Evolutionary conservation across 2,888 invertebrate species (phyloP).

Genomic region (Myopa tessellatipennis): DNA sequence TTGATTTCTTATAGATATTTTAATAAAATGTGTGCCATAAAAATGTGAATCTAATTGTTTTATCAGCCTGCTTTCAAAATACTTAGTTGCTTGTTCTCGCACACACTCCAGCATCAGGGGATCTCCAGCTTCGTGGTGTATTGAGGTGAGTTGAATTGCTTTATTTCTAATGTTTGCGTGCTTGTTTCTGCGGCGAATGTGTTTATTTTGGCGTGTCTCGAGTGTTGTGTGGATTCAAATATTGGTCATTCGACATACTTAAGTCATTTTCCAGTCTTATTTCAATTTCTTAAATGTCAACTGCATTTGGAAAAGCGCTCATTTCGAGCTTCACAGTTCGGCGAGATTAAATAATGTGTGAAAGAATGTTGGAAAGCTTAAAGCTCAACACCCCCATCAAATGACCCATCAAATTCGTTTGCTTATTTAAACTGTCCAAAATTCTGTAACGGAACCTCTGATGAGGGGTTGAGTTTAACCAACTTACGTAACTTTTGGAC

Average conservation of each 20-base stretch:
- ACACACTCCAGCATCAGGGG: too few relatives aligned
- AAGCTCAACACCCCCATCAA: not conserved
- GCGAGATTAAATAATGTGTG: not conserved
- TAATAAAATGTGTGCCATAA: not conserved
- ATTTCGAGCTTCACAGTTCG: not conserved
- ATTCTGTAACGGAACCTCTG: too few relatives aligned
- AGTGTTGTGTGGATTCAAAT: not conserved
- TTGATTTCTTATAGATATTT: not conserved
- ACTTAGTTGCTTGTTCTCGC: not conserved
- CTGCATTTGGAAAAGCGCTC: not conserved
- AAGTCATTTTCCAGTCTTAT: not conserved
- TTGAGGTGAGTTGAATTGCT: not conserved
- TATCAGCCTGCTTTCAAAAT: not conserved
- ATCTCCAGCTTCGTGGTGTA: too few relatives aligned
- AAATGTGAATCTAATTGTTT: not conserved
- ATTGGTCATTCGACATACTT: slow-evolving; percentile 25
- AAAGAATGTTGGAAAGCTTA: too few relatives aligned
- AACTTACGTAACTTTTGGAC: too few relatives aligned
- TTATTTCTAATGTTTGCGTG: not conserved
- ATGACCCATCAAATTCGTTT: not conserved
- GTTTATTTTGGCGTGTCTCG: slow-evolving; percentile 33
- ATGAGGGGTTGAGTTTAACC: too few relatives aligned
- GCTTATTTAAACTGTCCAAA: not conserved
- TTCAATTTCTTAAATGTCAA: slow-evolving; percentile 21
- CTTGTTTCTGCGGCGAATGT: slow-evolving; percentile 4